These are phyloP conservation scores for Apomyelois bistriatella DNA, from an alignment of 2,888 invertebrate genomes.

Conservation along the genomic window DNA sequence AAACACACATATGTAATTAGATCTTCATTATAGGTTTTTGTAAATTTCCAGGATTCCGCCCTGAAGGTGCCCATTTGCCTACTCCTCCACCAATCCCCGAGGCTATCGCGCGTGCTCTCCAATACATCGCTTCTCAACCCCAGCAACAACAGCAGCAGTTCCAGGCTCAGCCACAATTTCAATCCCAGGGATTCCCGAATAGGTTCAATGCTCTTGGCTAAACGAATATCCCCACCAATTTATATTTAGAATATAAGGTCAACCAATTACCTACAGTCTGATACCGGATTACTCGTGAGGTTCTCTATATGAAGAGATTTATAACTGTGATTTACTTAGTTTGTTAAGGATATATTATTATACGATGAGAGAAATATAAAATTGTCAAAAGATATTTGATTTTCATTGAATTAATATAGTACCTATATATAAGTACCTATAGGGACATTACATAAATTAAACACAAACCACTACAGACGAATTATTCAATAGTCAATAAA, in stretches of 20 bases:
- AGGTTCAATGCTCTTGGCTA: conserved; percentile 4
- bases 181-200: background rate
- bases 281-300: background rate
- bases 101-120: conserved; percentile 76
- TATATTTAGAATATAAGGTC: conserved; percentile 34
- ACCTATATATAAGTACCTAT: too few species aligned
- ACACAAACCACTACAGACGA: too few species aligned
- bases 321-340: conserved; percentile 70
- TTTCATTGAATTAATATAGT: background rate
- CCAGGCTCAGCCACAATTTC: conserved; percentile 27
- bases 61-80: conserved; percentile 81
- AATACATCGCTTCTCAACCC: conserved; percentile 59
- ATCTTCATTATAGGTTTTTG: conserved; percentile 1
- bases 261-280: background rate
- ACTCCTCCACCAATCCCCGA: conserved; percentile 83
- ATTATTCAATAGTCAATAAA: too few species aligned
- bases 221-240: conserved; percentile 33
- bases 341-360: conserved; percentile 20
- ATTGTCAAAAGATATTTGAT: background rate
- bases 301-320: conserved; percentile 37
- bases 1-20: background rate
- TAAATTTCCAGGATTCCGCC: conserved; percentile 76
- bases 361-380: conserved; percentile 2
- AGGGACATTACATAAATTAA: too few species aligned
- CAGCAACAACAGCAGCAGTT: conserved; percentile 38